phyloP scores from a whole-genome alignment of 2,888 invertebrate species.

The Sialis lutaria region DNA sequence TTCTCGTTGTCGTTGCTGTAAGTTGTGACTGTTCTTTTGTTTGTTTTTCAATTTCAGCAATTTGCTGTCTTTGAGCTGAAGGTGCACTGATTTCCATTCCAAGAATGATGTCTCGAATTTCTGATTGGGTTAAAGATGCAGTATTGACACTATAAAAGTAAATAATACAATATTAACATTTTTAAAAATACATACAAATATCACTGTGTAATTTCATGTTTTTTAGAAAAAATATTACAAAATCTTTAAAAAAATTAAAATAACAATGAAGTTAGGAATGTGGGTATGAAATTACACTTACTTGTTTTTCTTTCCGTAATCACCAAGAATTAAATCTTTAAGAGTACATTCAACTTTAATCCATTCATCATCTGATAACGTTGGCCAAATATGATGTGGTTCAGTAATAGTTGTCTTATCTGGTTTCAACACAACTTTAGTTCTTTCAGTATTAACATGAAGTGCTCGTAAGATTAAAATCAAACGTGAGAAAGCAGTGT shows the following conservation, averaged over 20 bases:
- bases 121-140: slow-evolving; percentile 95
- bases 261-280: not conserved
- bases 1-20: slow-evolving; percentile 95
- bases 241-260: not conserved
- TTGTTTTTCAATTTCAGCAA: slow-evolving; percentile 99
- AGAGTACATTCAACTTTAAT: slow-evolving; percentile 81
- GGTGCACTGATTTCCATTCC: slow-evolving; percentile 99
- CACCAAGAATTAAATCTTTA: slow-evolving; percentile 95
- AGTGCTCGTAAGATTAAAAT: slow-evolving; percentile 91
- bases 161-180: slow-evolving; percentile 6
- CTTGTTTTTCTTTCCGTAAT: slow-evolving; percentile 99
- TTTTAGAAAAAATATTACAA: not conserved
- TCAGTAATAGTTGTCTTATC: slow-evolving; percentile 99
- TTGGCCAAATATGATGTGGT: slow-evolving; percentile 99
- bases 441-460: slow-evolving; percentile 97
- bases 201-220: not conserved
- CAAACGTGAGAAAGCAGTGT: slow-evolving; percentile 94
- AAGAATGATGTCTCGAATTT: slow-evolving; percentile 96
- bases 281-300: slow-evolving; percentile 22
- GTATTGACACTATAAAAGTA: slow-evolving; percentile 67
- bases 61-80: slow-evolving; percentile 96
- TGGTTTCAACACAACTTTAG: slow-evolving; percentile 95
- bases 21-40: slow-evolving; percentile 97
- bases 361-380: slow-evolving; percentile 96
- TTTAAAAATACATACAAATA: slow-evolving; percentile 5